These are phyloP conservation scores for Palloptera scutellata DNA, from an alignment of 2,888 invertebrate genomes.

Conservation along the genomic window DNA sequence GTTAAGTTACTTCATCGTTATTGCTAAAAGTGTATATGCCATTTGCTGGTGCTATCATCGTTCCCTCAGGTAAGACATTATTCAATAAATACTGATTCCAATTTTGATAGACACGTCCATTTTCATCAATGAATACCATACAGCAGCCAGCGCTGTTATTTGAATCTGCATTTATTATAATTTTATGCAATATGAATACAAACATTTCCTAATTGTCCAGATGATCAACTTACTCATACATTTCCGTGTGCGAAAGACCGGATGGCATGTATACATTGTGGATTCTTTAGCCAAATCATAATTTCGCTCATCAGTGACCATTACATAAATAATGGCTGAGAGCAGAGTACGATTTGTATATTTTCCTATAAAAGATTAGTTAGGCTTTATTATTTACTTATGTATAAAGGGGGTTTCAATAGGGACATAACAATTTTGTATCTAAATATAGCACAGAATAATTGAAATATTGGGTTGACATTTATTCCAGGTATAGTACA, in stretches of 20 bases:
- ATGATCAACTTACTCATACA: conserved; percentile 51
- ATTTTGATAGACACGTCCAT: conserved; percentile 64
- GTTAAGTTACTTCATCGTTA: conserved; percentile 30
- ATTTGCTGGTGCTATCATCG: conserved; percentile 64
- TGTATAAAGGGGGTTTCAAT: neutral
- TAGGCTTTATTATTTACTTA: neutral
- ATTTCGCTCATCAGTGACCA: conserved; percentile 47
- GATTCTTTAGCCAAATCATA: conserved; percentile 39
- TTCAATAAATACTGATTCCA: conserved; percentile 64
- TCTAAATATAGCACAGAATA: too few relatives aligned
- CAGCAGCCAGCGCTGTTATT: conserved; percentile 52
- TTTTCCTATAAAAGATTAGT: conserved; percentile 48
- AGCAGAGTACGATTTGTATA: conserved; percentile 55
- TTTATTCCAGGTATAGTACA: too few relatives aligned
- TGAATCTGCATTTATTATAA: conserved; percentile 21
- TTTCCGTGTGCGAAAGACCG: conserved; percentile 56
- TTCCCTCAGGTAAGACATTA: conserved; percentile 64
- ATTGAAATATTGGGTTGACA: too few relatives aligned
- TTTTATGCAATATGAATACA: neutral
- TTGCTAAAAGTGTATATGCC: conserved; percentile 58
- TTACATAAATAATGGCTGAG: conserved; percentile 55
- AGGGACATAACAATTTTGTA: too few relatives aligned
- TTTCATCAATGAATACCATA: conserved; percentile 60
- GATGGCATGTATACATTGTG: conserved; percentile 50
- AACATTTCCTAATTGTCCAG: neutral